Evolutionary conservation across 2,888 invertebrate genomes (phyloP), one percentile per base, ranked within the genome.

Genomic region (Oscheius sp.): DNA sequence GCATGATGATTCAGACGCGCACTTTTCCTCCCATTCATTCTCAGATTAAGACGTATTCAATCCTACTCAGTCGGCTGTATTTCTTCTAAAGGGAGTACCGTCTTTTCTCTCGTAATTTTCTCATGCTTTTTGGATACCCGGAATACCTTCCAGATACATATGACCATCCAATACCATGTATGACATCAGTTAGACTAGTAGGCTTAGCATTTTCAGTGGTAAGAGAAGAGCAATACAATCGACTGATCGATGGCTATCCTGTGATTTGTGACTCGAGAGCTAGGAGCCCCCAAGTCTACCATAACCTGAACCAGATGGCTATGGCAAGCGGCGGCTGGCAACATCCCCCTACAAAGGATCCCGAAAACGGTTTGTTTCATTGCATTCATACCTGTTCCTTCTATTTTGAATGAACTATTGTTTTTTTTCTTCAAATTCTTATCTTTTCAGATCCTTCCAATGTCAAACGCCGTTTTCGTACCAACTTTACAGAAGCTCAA

Each of bases 401-500:
- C 14, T 51, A 6, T 56, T 3, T 32, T 28, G 8, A 28, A 17
- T 45, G 17, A 45, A 30, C 17, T 28, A 6, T 51, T 51, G 30
- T 24, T 12, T 2, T 26, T 30, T 24, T 51, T 17, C 8, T 51
- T 30, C 5, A 12, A 51, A 8, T 26, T 2, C 32, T 8, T 5
- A 24, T 26, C 12, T 41, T 24, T 62, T 62, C 50, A 62, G 64
- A 64, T 51, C 41, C 50, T n/a, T 26, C 51, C 4, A 28, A 38
- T 26, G 41, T 64, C 12, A 76, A 74, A 33, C 50, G 82, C 9
- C 68, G 83, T 24, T 77, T 78, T 44, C 75, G 83, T 9, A 83
- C 82, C 8, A 82, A 82, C 47, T 83, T 83, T 68, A 81, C 79
- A 17, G 82, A 83, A 32, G 67, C 67, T 0, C 83, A 83, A 41